phyloP scores from a whole-genome alignment of 2,888 invertebrate species.

The Pseudococcus jackbeardsleyi region DNA sequence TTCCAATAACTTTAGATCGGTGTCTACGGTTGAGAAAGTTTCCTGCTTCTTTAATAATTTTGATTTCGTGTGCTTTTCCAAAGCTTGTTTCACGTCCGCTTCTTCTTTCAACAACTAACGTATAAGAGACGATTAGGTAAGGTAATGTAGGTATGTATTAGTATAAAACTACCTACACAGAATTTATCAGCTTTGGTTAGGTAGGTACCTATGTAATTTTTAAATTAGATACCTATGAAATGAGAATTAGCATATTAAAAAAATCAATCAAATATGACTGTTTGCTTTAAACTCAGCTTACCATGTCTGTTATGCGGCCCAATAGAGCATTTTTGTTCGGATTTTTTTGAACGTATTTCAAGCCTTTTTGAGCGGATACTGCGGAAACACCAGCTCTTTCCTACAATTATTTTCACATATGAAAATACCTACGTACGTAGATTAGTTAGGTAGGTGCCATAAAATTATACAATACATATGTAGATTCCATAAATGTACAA shows the following conservation, averaged over 20 bases:
- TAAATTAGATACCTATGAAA: no score
- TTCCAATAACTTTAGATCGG: background rate
- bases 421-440: background rate
- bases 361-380: constrained; percentile 14
- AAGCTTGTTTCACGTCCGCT: constrained; percentile 58
- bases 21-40: background rate
- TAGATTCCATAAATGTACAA: no score
- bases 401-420: constrained; percentile 5
- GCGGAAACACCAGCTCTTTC: constrained; percentile 59
- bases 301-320: constrained; percentile 56
- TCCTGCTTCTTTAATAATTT: constrained; percentile 57
- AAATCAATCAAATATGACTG: no score
- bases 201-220: no score
- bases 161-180: no score
- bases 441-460: background rate
- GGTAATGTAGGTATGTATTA: no score
- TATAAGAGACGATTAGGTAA: background rate
- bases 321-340: constrained; percentile 44
- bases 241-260: no score
- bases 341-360: constrained; percentile 47
- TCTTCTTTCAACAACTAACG: constrained; percentile 60
- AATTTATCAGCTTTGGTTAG: no score
- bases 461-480: no score
- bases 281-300: background rate
- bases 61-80: constrained; percentile 55